These are phyloP conservation scores for Parotia lawesii DNA, from an alignment of 2,113 vertebrate species.

Conservation along the genomic window DNA sequence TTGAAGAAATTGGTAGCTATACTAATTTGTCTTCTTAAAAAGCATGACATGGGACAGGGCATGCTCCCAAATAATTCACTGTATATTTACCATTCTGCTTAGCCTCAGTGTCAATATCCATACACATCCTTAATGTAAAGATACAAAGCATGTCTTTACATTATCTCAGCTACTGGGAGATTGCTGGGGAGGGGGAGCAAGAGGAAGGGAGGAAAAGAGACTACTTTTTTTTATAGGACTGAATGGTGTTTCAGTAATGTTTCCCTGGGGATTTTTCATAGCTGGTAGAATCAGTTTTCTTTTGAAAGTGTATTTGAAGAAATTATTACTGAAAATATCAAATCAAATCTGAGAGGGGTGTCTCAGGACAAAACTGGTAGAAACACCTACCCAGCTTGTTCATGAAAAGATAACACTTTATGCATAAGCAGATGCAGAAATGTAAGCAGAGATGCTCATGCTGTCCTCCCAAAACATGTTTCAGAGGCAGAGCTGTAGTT, in stretches of 20 bases:
- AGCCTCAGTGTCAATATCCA: background rate
- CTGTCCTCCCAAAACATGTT: background rate
- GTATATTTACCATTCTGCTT: background rate
- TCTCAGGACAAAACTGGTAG: background rate
- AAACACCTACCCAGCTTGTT: background rate
- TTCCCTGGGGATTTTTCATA: background rate
- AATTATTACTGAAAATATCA: background rate
- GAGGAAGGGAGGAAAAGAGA: background rate
- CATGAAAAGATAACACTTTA: background rate
- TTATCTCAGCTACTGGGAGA: background rate
- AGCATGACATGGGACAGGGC: background rate
- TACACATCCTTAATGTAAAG: background rate
- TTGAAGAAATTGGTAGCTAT: background rate
- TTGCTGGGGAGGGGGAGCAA: background rate
- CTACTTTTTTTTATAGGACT: background rate
- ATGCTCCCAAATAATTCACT: background rate
- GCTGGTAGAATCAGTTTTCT: background rate
- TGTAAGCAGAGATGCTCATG: background rate
- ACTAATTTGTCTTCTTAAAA: background rate
- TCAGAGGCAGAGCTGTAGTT: background rate
- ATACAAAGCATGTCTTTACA: background rate
- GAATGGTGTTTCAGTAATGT: background rate
- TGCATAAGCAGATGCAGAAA: background rate
- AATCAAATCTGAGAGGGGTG: background rate
- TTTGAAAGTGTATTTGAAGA: background rate